A percentile compares a stretch with the other conserved stretches of the same genome.
Evolutionary conservation across 2,888 invertebrate species (phyloP).

Genomic region (Halictus quadricinctus): DNA sequence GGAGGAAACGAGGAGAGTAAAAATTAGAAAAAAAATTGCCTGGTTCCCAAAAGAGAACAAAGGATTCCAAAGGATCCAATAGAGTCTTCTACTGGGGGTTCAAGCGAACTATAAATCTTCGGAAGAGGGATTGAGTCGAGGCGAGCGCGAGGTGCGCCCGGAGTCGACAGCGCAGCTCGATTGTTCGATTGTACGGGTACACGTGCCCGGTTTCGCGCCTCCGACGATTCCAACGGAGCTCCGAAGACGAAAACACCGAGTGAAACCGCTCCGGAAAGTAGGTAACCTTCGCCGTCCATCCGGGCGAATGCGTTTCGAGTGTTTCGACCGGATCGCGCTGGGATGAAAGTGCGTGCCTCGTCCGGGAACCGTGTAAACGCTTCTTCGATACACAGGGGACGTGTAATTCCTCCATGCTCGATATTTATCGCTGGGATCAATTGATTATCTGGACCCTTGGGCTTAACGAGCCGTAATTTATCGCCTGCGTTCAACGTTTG

Average conservation of each 20-base stretch:
- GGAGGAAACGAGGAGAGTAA: too few relatives aligned
- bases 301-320: constrained; percentile 58
- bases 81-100: not conserved
- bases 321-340: constrained; percentile 17
- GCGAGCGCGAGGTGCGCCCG: not conserved
- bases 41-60: not conserved
- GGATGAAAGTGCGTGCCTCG: constrained; percentile 44
- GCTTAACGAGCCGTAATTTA: constrained; percentile 23
- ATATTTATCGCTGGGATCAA: constrained; percentile 1
- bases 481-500: not conserved
- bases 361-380: constrained; percentile 9
- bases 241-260: constrained; percentile 35
- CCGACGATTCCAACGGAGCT: constrained; percentile 9
- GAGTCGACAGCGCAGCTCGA: not conserved
- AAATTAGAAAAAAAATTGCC: not conserved
- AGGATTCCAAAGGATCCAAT: not conserved
- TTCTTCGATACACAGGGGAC: not conserved
- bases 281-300: constrained; percentile 67
- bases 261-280: constrained; percentile 62
- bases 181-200: not conserved
- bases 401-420: not conserved
- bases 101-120: constrained; percentile 1
- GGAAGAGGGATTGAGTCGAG: not conserved
- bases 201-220: constrained; percentile 36
- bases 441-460: not conserved